phyloP scores from a whole-genome alignment of 2,888 invertebrate species.

The Eulithis testata region DNA sequence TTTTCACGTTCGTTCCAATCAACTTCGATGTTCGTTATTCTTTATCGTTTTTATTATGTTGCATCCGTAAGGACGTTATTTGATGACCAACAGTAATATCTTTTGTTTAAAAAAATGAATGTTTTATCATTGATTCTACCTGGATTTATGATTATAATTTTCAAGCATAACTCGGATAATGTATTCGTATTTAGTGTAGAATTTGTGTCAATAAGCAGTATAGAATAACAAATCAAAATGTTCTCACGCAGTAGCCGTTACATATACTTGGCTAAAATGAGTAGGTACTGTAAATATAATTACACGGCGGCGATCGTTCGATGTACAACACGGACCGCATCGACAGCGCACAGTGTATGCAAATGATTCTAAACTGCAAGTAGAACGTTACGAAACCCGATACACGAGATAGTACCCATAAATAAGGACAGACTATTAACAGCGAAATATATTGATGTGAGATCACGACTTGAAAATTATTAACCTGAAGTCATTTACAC shows the following conservation, averaged over 20 bases:
- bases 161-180: too few species aligned
- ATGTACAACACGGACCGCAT: conserved; percentile 55
- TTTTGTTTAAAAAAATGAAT: too few species aligned
- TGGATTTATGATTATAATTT: too few species aligned
- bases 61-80: too few species aligned
- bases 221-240: conserved; percentile 7
- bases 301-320: conserved; percentile 50
- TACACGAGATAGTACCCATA: conserved; percentile 76
- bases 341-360: conserved; percentile 74
- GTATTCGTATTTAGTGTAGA: too few species aligned
- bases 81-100: too few species aligned
- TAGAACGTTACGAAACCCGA: conserved; percentile 69
- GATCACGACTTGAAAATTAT: conserved; percentile 78
- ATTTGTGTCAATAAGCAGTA: too few species aligned
- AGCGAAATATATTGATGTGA: conserved; percentile 76
- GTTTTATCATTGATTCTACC: too few species aligned
- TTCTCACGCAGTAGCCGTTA: conserved; percentile 37
- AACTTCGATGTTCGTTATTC: too few species aligned
- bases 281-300: conserved; percentile 46
- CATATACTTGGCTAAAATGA: conserved; percentile 19
- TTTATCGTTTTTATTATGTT: too few species aligned
- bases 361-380: conserved; percentile 72
- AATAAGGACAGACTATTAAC: conserved; percentile 79
- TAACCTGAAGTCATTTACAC: conserved; percentile 65
- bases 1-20: too few species aligned